These are phyloP conservation scores for Lutraria rhynchaena DNA, from an alignment of 1,140 invertebrate species.

Conservation along the genomic window DNA sequence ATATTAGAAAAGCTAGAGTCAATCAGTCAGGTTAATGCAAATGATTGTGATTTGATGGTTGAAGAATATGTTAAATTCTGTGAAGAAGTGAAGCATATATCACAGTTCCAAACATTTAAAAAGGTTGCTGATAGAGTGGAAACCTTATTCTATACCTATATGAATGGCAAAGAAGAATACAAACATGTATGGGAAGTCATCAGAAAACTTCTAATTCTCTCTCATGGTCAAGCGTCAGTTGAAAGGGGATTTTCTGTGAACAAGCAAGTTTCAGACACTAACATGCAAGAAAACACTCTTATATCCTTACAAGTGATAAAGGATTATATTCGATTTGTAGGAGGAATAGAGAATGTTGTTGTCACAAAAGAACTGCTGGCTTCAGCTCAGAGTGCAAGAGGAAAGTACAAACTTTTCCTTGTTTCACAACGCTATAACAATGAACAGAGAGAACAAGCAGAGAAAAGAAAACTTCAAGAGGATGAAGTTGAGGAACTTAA, in stretches of 20 bases:
- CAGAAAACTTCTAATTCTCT: slow-evolving; percentile 36
- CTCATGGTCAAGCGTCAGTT: slow-evolving; percentile 70
- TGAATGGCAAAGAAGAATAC: not conserved
- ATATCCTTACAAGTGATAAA: slow-evolving; percentile 3
- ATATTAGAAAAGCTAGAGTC: not conserved
- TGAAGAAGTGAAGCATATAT: slow-evolving; percentile 74
- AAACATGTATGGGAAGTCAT: not conserved
- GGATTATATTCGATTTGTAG: not conserved
- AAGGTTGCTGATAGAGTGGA: not conserved
- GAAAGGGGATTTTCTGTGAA: slow-evolving; percentile 71
- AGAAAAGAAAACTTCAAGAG: not conserved
- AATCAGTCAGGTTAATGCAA: not conserved
- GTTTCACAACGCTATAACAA: not conserved
- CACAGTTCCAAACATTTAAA: not conserved
- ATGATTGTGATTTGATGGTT: slow-evolving; percentile 38
- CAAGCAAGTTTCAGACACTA: slow-evolving; percentile 53
- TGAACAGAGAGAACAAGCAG: not conserved
- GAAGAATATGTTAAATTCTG: slow-evolving; percentile 32
- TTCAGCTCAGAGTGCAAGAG: not conserved
- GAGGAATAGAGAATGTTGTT: not conserved
- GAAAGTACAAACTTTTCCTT: not conserved
- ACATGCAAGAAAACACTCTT: not conserved
- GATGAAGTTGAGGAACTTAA: not conserved
- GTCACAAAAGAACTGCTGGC: slow-evolving; percentile 6
- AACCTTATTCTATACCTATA: not conserved